phyloP scores from a whole-genome alignment of 2,113 vertebrate genomes.

The Bostrychus sinensis region DNA sequence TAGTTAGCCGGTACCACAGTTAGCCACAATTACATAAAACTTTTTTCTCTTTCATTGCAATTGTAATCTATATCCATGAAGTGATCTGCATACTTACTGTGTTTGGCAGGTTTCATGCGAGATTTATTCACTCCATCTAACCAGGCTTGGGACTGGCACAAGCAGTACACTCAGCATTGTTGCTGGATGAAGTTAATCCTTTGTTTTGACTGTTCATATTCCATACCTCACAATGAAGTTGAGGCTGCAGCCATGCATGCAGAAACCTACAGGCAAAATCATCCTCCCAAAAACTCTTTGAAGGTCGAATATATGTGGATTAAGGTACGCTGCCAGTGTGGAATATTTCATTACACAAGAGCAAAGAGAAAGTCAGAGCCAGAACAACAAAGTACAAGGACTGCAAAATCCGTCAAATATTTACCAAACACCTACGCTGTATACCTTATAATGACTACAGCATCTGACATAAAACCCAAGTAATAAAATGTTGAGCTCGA shows the following conservation, averaged over 20 bases:
- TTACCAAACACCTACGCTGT: neutral
- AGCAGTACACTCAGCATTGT: too few relatives aligned
- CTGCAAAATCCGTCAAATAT: neutral
- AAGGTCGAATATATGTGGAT: constrained; percentile 1
- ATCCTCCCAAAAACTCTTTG: neutral
- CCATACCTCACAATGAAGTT: too few relatives aligned
- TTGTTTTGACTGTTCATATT: too few relatives aligned
- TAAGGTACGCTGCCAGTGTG: neutral
- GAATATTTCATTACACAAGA: constrained; percentile 5
- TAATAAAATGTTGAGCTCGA: neutral
- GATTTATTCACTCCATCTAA: too few relatives aligned
- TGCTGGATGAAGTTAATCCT: too few relatives aligned
- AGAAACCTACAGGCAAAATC: neutral
- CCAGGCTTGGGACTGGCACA: too few relatives aligned
- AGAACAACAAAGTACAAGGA: neutral
- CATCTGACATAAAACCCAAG: neutral
- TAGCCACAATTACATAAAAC: too few relatives aligned
- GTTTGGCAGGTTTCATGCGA: too few relatives aligned
- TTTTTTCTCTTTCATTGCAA: too few relatives aligned
- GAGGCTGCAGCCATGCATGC: neutral
- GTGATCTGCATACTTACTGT: too few relatives aligned
- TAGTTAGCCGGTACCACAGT: too few relatives aligned
- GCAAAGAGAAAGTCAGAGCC: neutral
- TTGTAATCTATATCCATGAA: too few relatives aligned
- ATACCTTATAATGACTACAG: neutral